These are phyloP conservation scores for Palloptera scutellata DNA, from an alignment of 2,888 invertebrate genomes.

Conservation along the genomic window DNA sequence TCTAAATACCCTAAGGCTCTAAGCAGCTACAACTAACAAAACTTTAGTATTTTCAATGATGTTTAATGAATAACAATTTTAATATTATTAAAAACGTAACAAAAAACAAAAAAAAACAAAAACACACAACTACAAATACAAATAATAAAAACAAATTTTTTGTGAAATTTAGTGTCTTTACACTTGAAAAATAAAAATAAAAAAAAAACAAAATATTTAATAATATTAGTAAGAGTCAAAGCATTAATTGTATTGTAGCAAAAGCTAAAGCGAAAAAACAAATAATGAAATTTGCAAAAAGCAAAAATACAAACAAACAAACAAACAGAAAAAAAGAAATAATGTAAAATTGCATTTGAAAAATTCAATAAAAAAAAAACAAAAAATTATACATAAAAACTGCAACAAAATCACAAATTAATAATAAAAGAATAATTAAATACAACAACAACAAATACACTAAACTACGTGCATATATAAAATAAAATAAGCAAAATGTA, in stretches of 20 bases:
- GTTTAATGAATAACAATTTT: not conserved
- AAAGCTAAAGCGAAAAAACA: too few relatives aligned
- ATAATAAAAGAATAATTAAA: constrained; percentile 35
- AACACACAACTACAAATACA: constrained; percentile 11
- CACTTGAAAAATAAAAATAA: constrained; percentile 50
- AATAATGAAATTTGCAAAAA: constrained; percentile 4
- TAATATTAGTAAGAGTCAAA: constrained; percentile 33
- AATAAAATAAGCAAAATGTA: not conserved
- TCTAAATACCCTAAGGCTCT: constrained; percentile 1
- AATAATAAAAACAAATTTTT: constrained; percentile 41
- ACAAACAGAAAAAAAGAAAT: not conserved
- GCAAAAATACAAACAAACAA: constrained; percentile 26
- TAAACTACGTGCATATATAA: constrained; percentile 10
- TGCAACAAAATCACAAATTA: constrained; percentile 28
- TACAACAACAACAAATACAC: constrained; percentile 14
- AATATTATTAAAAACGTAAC: constrained; percentile 22
- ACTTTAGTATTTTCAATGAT: constrained; percentile 2
- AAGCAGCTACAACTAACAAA: not conserved
- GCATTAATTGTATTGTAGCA: too few relatives aligned
- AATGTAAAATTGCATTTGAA: not conserved
- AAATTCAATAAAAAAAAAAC: constrained; percentile 14
- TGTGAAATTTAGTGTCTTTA: constrained; percentile 61
- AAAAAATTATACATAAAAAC: constrained; percentile 17
- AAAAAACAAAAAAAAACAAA: constrained; percentile 22
- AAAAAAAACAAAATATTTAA: constrained; percentile 35